Evolutionary conservation across 2,797 vertebrate genomes (phyloP).

Genomic region (Setipinna tenuifilis): DNA sequence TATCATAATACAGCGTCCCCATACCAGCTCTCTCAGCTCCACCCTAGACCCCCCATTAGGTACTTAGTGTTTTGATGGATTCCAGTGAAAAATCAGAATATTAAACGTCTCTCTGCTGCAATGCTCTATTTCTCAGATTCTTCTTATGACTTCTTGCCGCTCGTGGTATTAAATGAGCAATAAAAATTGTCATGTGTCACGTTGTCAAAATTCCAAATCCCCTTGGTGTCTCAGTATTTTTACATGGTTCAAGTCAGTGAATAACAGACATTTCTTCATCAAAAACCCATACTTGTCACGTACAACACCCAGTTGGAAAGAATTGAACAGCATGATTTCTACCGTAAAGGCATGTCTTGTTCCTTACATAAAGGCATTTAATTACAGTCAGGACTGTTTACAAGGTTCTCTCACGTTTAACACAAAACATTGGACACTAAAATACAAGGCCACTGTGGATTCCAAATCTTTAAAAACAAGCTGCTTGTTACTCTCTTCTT

Average conservation of each 20-base stretch:
- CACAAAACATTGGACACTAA: not conserved
- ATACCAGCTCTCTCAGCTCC: no score
- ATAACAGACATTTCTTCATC: no score
- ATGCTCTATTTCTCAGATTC: not conserved
- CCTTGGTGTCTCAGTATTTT: not conserved
- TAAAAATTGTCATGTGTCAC: not conserved
- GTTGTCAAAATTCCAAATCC: no score
- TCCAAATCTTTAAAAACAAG: not conserved
- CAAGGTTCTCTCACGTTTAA: no score
- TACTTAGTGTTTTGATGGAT: not conserved
- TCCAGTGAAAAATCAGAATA: not conserved
- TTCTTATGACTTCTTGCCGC: not conserved
- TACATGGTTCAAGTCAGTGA: not conserved
- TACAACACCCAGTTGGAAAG: not conserved
- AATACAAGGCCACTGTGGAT: not conserved
- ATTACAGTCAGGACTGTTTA: not conserved
- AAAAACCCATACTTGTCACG: not conserved
- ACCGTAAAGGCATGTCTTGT: not conserved
- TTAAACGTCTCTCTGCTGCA: not conserved
- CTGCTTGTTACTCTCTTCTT: no score
- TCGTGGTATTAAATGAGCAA: not conserved
- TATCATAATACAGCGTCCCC: no score
- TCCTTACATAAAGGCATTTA: not conserved
- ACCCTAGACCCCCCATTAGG: not conserved
- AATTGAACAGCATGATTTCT: not conserved